Base-by-base conservation (phyloP, 1,140 invertebrate species). In the Laodelphax striatellus region DNA sequence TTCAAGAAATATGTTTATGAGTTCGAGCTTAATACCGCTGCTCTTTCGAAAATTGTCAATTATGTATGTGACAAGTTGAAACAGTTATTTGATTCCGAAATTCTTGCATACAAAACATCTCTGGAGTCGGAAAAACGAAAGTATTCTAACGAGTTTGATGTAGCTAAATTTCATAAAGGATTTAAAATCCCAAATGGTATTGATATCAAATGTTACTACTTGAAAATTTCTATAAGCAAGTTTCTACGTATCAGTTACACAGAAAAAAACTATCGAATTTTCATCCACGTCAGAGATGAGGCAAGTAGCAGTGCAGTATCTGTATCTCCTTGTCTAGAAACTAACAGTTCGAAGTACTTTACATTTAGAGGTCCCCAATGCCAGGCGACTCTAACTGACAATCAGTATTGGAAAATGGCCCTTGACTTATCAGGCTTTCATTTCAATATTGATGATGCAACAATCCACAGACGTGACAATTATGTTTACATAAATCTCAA, bases 51-150 rank as follows among this genome's bases (percentile, higher is more conserved):
- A 17, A 34, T 22, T 28, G 54, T 31, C 24, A 55, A 60, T 17
- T 60, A 22, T 28, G 22, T 55, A 22, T 60, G 59, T 55, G 31
- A 60, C 13, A 55, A 38, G 28, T 55, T 60, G 10, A 55, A 55
- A 19, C n/a, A 53, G 19, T 24, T 54, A 28, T 60, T 55, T 42
- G 43, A 54, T 43, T 14, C 41, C 14, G 41, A 44, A 43, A 55
- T 24, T 5, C 34, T 38, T 11, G 8, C 34, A 1, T 38, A 38
- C 10, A 38, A 5, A 38, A 38, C 34, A 38, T 38, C 8, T 13
- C 34, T 38, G 10, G 1, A 38, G 8, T 9, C 34, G 11, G 34
- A 9, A 9, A 5, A 13, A 9, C 4, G 11, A 38, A 5, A 11
- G 11, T 9, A 38, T 13, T 9, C 9, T 38, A 13, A 2, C 8